Conservation (phyloP, 2,888 invertebrate genomes). For the Trichacis sp. region DNA sequence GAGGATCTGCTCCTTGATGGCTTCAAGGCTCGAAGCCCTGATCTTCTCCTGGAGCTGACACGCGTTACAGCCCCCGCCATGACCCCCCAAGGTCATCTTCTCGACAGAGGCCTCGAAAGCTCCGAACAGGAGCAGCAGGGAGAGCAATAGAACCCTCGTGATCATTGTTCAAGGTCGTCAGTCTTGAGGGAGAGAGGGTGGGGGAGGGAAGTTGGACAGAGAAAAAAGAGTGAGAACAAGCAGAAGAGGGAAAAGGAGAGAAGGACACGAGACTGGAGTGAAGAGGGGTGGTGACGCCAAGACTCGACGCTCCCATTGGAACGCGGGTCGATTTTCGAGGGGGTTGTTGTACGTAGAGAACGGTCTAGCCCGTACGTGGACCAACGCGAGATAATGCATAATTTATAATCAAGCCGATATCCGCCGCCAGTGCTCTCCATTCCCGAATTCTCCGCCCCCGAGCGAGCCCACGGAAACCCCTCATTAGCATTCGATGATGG, state of each 20-base stretch:
- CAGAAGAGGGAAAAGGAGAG: neutral
- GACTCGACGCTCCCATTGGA: slow-evolving; percentile 7
- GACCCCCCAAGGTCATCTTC: slow-evolving; percentile 38
- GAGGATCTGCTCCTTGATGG: slow-evolving; percentile 74
- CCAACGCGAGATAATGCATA: slow-evolving; percentile 54
- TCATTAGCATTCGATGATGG: slow-evolving; percentile 70
- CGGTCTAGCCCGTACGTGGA: slow-evolving; percentile 39
- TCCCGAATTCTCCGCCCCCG: slow-evolving; percentile 58
- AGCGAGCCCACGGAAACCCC: slow-evolving; percentile 59
- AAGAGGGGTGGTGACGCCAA: too few relatives aligned
- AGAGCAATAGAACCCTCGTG: slow-evolving; percentile 58
- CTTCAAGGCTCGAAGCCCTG: slow-evolving; percentile 71
- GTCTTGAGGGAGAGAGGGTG: neutral
- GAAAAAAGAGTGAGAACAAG: neutral
- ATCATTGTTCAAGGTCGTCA: slow-evolving; percentile 56
- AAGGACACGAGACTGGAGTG: too few relatives aligned
- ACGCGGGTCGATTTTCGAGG: neutral
- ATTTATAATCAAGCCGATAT: slow-evolving; percentile 68
- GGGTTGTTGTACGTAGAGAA: slow-evolving; percentile 20
- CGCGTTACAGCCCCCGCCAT: slow-evolving; percentile 69
- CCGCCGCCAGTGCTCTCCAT: slow-evolving; percentile 47
- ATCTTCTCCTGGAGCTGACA: slow-evolving; percentile 73
- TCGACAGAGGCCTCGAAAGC: slow-evolving; percentile 56
- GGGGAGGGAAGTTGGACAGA: neutral
- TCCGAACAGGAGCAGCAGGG: slow-evolving; percentile 61